Evolutionary conservation across 2,797 vertebrate genomes (phyloP), one percentile per base, ranked within the genome.

Genomic region (Rhadinocentrus ornatus): DNA sequence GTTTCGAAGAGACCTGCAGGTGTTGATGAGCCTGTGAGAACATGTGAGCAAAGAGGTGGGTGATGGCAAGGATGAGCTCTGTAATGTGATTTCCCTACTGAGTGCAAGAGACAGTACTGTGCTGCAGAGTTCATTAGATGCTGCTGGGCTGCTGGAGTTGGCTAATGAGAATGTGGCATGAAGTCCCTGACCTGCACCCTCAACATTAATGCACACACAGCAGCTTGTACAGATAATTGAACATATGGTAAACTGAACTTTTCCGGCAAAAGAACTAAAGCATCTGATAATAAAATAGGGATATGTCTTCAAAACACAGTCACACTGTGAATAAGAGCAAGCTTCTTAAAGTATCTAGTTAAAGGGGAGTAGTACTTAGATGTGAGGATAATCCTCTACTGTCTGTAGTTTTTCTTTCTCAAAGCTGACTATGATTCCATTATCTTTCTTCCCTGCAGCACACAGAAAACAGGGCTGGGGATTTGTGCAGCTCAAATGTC

Each of bases 61-160:
- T 64, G 83, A 73, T 50, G 71, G 73, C 61, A 54, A 69, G 75
- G 81, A 90, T 79, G 81, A 78, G 84, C 71, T 87, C 81, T 67
- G 70, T 90, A 87, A 90, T 89, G 80, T 86, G 84, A 92, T 91
- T 89, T 90, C 86, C 82, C 87, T 37, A 75, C 85, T 81, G 89
- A 91, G 85, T 77, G 80, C 66, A 73, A 65, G 79, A 90, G 82
- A 89, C 90, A 91, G 85, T 75, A 64, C 79, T 18, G 31, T 27
- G 79, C 79, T 66, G 69, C 77, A 78, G 82, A 91, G 84, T 93
- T 92, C 84, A 91, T 94, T 93, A 92, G 86, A 83, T 77, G 77
- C 72, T 66, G 74, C 82, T 69, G 78, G 69, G 75, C 80, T 78
- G 75, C 66, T 76, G 81, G 75, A 77, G 75, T 65, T 31, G 60